Base-by-base conservation (phyloP, 2,113 vertebrate species). In the Cricetomys ansorgei region DNA sequence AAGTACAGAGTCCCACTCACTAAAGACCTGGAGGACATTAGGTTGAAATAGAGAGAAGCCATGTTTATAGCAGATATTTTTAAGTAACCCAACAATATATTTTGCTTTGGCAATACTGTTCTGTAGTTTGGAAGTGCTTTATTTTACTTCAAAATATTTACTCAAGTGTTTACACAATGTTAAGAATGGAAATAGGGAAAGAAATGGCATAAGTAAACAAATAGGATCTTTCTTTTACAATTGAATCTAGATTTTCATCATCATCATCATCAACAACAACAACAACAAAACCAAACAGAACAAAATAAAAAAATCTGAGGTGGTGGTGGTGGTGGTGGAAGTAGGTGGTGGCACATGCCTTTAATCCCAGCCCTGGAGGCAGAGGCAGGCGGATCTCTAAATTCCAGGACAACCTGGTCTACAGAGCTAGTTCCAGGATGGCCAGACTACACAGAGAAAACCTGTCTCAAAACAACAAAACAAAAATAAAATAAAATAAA, bases 101-200 rank as follows among this genome's bases (percentile, higher is more conserved):
- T 94, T 79, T 94, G 1, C n/a, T 84, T 90, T 75, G 45, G n/a
- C 19, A 45, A 57, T 73, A 57, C 17, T 64, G 27, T 80, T 92
- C 7, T 92, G 13, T 43, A 79, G 43, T 76, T 79, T 73, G 3
- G 16, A 3, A 13, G 37, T 88, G 7, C 12, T 37, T 85, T 70
- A n/a, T n/a, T 90, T 88, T 92, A 34, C 64, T 64, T 92, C 57
- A 90, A 70, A 80, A 91, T 92, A 87, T 73, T 90, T 88, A 90
- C 75, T 81, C 50, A 3, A n/a, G 34, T 88, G 84, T 43, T 89
- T 15, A n/a, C 62, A 34, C 88, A 84, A 48, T 94, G 57, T 75
- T 92, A 94, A 90, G 34, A 69, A 85, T 92, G 64, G 43, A 79
- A 21, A 37, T 43, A 4, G 37, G 45, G 62, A 73, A 92, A 83